phyloP scores from a whole-genome alignment of 1,140 invertebrate genomes.

The Neodiprion fabricii region DNA sequence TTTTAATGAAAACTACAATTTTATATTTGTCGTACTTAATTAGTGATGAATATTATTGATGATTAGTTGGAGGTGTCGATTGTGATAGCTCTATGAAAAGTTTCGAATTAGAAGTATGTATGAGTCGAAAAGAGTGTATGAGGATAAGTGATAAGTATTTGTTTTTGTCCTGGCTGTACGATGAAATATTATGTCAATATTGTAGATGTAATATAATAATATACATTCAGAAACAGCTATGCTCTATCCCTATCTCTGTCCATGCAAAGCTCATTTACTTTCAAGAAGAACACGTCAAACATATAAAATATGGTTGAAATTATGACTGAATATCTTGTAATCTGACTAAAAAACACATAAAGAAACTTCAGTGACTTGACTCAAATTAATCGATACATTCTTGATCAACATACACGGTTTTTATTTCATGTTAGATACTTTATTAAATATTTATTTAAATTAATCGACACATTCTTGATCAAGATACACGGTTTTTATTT shows the following conservation, averaged over 20 bases:
- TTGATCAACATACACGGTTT: no score
- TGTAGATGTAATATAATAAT: slow-evolving; percentile 27
- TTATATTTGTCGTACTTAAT: slow-evolving; percentile 6
- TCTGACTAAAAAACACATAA: no score
- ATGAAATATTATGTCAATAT: slow-evolving; percentile 22
- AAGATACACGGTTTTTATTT: neutral
- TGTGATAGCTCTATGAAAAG: neutral
- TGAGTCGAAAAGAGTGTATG: slow-evolving; percentile 1
- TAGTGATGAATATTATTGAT: neutral
- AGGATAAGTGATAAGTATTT: slow-evolving; percentile 5
- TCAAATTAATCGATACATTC: no score
- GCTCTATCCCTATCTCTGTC: neutral
- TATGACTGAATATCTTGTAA: no score
- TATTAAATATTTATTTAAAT: slow-evolving; percentile 7
- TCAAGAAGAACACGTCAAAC: no score
- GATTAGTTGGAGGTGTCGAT: neutral
- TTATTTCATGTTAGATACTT: neutral
- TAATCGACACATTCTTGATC: no score
- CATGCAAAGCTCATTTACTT: neutral
- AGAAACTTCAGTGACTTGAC: no score
- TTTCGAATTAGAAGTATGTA: neutral
- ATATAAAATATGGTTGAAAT: no score
- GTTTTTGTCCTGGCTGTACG: slow-evolving; percentile 5
- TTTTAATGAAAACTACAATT: neutral
- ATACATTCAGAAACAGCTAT: slow-evolving; percentile 20